These are phyloP conservation scores for Hemicrepidius hirtus DNA, from an alignment of 2,888 invertebrate genomes.

Conservation along the genomic window DNA sequence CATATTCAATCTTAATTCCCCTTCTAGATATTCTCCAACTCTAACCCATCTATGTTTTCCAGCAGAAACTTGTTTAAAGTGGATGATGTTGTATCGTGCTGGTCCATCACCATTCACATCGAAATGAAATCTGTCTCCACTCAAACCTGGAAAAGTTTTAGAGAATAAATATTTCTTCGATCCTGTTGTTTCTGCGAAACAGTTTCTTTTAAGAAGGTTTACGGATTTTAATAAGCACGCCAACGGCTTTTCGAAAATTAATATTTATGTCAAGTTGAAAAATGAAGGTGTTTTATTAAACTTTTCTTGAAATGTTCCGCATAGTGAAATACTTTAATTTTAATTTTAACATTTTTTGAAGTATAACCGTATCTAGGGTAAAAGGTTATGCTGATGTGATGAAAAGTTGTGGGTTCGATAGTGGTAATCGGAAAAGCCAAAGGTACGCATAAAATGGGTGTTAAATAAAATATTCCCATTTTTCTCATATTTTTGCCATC, in stretches of 20 bases:
- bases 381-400: constrained; percentile 11
- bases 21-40: constrained; percentile 91
- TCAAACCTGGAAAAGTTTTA: constrained; percentile 79
- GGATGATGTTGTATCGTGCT: constrained; percentile 95
- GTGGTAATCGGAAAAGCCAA: constrained; percentile 19
- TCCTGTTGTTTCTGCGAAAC: not conserved
- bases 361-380: constrained; percentile 3
- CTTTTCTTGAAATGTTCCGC: constrained; percentile 1
- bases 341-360: not conserved
- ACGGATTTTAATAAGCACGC: constrained; percentile 3
- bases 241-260: constrained; percentile 13
- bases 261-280: not conserved
- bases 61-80: constrained; percentile 88
- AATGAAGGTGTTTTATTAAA: constrained; percentile 17
- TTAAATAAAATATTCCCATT: constrained; percentile 28
- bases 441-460: constrained; percentile 20
- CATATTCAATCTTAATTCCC: constrained; percentile 85
- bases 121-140: constrained; percentile 92
- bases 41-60: constrained; percentile 89
- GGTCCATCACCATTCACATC: constrained; percentile 94
- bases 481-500: constrained; percentile 21
- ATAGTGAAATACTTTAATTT: not conserved
- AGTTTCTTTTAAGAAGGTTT: no score
- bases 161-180: not conserved
- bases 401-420: constrained; percentile 23